A percentile compares a stretch with the other conserved stretches of the same genome.
phyloP scores from a whole-genome alignment of 2,888 invertebrate genomes.

The Melinaea menophilus region DNA sequence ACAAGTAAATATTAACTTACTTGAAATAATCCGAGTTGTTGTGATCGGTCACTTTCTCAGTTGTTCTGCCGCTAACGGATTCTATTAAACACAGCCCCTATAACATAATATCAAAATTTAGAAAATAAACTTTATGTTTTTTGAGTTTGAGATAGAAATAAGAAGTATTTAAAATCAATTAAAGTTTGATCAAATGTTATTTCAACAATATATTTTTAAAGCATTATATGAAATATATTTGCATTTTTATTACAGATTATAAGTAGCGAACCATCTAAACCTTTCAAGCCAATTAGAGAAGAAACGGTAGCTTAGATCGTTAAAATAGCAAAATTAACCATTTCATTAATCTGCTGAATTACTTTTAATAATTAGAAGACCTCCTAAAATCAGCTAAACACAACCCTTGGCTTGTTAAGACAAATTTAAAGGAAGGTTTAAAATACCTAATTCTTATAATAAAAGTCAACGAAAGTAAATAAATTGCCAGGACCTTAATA shows the following conservation, averaged over 20 bases:
- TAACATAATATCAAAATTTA: no score
- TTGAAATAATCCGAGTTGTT: constrained; percentile 81
- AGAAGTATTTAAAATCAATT: no score
- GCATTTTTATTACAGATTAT: no score
- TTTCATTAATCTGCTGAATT: no score
- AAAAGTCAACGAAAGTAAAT: constrained; percentile 53
- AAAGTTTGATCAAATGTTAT: no score
- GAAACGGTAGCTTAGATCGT: no score
- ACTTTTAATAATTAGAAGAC: neutral
- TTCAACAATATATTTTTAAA: no score
- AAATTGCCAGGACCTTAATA: constrained; percentile 56
- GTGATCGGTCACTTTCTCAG: constrained; percentile 77
- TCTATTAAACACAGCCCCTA: constrained; percentile 85
- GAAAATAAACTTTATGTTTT: neutral
- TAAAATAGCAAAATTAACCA: no score
- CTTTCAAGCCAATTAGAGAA: no score
- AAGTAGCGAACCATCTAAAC: no score
- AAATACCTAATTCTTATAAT: constrained; percentile 55
- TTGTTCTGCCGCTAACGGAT: constrained; percentile 81
- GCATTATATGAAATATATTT: no score
- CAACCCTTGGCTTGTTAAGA: constrained; percentile 44
- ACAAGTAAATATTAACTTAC: constrained; percentile 44
- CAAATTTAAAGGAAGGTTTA: constrained; percentile 55
- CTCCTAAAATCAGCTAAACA: constrained; percentile 12
- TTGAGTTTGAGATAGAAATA: no score